Base-by-base conservation (phyloP, 2,113 vertebrate genomes). In the Protobothrops flavoviridis region DNA sequence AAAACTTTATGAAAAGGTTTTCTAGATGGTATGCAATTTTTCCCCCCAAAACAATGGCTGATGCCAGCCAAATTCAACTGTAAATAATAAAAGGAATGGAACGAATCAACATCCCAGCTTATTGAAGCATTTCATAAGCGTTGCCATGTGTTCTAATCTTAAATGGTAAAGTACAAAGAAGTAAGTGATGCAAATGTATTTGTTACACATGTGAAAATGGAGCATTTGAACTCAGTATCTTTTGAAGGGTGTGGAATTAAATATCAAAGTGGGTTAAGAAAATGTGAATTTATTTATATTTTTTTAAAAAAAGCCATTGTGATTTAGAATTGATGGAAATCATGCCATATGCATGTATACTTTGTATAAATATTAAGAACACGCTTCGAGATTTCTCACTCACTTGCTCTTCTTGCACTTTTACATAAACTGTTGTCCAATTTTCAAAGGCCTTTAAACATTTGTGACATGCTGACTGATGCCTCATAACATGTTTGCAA, bases 401-500 rank as follows among this genome's bases (percentile, higher is more conserved):
- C 7, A 43, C 3, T 11, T 15, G 45, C 2, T 56, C 69, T 59
- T 91, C 59, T 87, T 39, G 26, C 50, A 3, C 12, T 52, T 69
- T 90, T 48, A 92, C 45, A 88, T n/a, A 94, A 95, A 24, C 11
- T 87, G 1, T 33, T 39, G 4, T 5, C 20, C 43, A 57, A 6
- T 50, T 90, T 85, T 21, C 1, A 43, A n/a, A 61, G 8, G 11
- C 2, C 91, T 20, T 87, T 87, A 91, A 50, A 45, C 15, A 11
- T 3, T 0, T 90, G 5, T 10, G 0, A 0, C 5, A 5, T 95
- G 13, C 0, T 50, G 59, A 74, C 53, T 81, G 3, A 15, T 90
- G 61, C 2, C 3, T 1, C 86, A 24, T 88, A 89, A 1, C 29
- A 92, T 52, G 17, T 1, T 94, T 93, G 4, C 0, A 1, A 2